These are phyloP conservation scores for Rhineura floridana DNA, from an alignment of 2,113 vertebrate genomes.

Conservation along the genomic window DNA sequence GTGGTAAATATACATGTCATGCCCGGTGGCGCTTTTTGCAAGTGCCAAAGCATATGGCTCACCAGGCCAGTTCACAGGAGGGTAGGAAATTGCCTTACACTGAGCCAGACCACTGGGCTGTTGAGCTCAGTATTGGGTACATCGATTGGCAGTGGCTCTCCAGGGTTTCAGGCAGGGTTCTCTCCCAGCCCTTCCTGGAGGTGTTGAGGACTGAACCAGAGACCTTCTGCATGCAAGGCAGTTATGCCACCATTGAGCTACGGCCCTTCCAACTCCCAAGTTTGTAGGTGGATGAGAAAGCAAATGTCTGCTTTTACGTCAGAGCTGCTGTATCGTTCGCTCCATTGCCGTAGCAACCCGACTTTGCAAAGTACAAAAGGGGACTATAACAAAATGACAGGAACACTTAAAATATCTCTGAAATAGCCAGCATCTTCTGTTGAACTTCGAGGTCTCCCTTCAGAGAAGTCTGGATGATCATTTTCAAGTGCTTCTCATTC, in stretches of 20 bases:
- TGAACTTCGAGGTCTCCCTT: constrained; percentile 26
- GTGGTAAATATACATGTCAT: background rate
- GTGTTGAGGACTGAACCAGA: too few relatives aligned
- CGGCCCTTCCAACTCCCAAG: background rate
- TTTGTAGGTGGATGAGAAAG: background rate
- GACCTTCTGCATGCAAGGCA: too few relatives aligned
- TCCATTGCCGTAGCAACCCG: background rate
- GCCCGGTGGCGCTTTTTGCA: too few relatives aligned
- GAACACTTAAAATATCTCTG: background rate
- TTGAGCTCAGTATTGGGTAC: too few relatives aligned
- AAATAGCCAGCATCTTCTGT: constrained; percentile 1
- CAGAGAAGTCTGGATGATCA: constrained; percentile 47
- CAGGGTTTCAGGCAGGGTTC: too few relatives aligned
- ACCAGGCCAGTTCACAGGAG: background rate
- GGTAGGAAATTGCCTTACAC: too few relatives aligned
- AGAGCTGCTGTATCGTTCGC: background rate
- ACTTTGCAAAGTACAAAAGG: constrained; percentile 20
- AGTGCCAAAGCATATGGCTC: background rate
- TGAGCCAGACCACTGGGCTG: too few relatives aligned
- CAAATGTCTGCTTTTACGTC: background rate
- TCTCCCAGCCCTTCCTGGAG: too few relatives aligned
- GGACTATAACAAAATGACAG: background rate
- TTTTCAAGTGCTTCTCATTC: constrained; percentile 64
- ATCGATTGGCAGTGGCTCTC: too few relatives aligned
- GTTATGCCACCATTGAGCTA: too few relatives aligned